Evolutionary conservation across 2,888 invertebrate genomes (phyloP).

Genomic region (Neocrepidodera transversa): DNA sequence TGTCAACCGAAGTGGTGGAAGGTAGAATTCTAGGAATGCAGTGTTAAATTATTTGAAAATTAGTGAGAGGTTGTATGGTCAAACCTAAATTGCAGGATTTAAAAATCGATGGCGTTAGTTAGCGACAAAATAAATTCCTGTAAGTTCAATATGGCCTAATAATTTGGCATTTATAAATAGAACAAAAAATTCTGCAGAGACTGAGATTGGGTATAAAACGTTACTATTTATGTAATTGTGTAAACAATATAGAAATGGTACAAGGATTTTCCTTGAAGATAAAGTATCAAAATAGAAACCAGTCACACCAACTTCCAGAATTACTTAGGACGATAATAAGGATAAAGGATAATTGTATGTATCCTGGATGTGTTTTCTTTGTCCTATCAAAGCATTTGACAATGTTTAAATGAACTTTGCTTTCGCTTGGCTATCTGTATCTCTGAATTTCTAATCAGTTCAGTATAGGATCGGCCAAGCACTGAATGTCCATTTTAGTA

Average conservation of each 20-base stretch:
- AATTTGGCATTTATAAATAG: too few species aligned
- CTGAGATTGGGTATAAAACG: too few species aligned
- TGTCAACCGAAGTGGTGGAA: neutral
- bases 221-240: neutral
- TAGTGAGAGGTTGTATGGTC: neutral
- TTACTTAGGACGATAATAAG: too few species aligned
- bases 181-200: too few species aligned
- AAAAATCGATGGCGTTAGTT: neutral
- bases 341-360: too few species aligned
- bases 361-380: neutral
- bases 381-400: constrained; percentile 19
- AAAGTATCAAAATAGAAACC: too few species aligned
- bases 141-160: neutral
- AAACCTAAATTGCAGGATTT: neutral
- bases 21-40: constrained; percentile 5
- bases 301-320: too few species aligned
- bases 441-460: neutral
- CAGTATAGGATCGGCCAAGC: too few species aligned
- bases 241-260: too few species aligned
- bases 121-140: neutral
- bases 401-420: constrained; percentile 1
- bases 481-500: too few species aligned
- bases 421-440: neutral
- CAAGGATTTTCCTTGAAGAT: too few species aligned
- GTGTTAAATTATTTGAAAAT: constrained; percentile 6